phyloP scores from a whole-genome alignment of 1,140 invertebrate genomes.

The Diabrotica undecimpunctata region DNA sequence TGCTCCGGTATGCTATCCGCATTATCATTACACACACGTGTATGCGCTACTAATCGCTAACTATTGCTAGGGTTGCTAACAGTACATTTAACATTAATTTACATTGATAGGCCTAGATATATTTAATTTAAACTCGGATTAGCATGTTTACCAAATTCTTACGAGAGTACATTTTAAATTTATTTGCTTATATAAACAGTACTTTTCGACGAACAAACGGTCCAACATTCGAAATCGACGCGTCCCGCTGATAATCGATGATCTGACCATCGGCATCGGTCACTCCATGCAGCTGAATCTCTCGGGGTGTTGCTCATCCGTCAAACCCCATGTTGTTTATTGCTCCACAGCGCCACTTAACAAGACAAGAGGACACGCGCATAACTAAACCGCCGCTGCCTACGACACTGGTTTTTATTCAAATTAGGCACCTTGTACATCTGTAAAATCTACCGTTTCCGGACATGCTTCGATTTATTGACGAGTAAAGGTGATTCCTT shows the following conservation, averaged over 20 bases:
- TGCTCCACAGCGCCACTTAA: slow-evolving; percentile 35
- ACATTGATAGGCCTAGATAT: too few species aligned
- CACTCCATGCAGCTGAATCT: slow-evolving; percentile 4
- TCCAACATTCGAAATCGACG: slow-evolving; percentile 7
- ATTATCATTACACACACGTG: too few species aligned
- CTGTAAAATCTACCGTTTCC: slow-evolving; percentile 34
- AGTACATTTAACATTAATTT: too few species aligned
- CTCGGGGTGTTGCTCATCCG: slow-evolving; percentile 26
- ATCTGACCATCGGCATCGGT: slow-evolving; percentile 17
- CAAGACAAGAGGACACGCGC: slow-evolving; percentile 36
- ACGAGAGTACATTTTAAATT: too few species aligned
- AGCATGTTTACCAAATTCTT: too few species aligned
- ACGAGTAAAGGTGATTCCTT: background rate
- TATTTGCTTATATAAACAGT: too few species aligned
- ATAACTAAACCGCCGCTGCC: slow-evolving; percentile 37
- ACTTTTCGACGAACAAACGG: background rate
- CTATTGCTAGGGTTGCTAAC: too few species aligned
- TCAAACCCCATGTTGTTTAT: slow-evolving; percentile 37
- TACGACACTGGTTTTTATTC: slow-evolving; percentile 40
- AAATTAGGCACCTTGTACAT: slow-evolving; percentile 36
- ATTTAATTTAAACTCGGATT: too few species aligned
- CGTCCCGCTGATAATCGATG: slow-evolving; percentile 30
- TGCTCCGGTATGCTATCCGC: too few species aligned
- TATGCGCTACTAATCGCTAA: too few species aligned
- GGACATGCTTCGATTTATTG: background rate